phyloP scores from a whole-genome alignment of 2,113 vertebrate genomes.

The Beaufortia kweichowensis region DNA sequence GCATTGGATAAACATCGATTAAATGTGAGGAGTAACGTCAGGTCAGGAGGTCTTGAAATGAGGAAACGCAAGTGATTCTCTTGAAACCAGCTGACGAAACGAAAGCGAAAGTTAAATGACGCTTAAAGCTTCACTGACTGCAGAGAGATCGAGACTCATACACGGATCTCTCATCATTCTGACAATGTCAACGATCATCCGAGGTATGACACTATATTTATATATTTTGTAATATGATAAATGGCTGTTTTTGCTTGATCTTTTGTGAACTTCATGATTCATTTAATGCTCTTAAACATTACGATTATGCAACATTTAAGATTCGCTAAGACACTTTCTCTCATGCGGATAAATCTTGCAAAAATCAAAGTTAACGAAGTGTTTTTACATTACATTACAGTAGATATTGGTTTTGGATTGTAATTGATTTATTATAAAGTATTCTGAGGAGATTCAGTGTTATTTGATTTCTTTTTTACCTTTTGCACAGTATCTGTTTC shows the following conservation, averaged over 20 bases:
- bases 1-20: no score
- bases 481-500: not conserved
- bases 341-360: no score
- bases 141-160: not conserved
- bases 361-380: no score
- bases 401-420: not conserved
- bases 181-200: not conserved
- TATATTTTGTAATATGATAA: not conserved
- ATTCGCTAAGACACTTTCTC: not conserved
- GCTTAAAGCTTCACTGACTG: not conserved
- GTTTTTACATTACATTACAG: no score
- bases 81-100: slow-evolving; percentile 30
- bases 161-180: not conserved
- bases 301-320: not conserved
- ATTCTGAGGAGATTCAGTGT: not conserved
- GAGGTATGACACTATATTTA: not conserved
- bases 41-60: not conserved
- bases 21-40: not conserved
- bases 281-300: not conserved
- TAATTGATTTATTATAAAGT: no score
- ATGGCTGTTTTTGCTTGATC: not conserved
- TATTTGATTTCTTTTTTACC: not conserved
- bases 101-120: slow-evolving; percentile 40
- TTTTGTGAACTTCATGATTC: not conserved
- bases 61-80: not conserved